phyloP scores from a whole-genome alignment of 2,888 invertebrate species.

The Dendrolimus pini region DNA sequence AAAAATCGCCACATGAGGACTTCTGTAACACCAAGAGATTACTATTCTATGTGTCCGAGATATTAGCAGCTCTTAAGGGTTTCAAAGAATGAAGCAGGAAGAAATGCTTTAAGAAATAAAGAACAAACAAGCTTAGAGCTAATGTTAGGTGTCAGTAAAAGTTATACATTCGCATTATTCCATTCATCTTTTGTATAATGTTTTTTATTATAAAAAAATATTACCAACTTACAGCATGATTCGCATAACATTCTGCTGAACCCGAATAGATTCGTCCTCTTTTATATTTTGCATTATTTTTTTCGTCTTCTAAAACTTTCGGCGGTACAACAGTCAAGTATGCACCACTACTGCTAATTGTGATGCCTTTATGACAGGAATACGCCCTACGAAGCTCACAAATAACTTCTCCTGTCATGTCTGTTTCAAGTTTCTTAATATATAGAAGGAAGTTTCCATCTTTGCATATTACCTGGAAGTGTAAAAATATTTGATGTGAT shows the following conservation, averaged over 20 bases:
- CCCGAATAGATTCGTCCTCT: neutral
- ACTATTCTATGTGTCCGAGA: too few species aligned
- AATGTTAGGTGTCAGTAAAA: too few species aligned
- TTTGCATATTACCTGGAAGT: conserved; percentile 23
- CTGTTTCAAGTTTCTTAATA: conserved; percentile 24
- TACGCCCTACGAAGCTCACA: conserved; percentile 24
- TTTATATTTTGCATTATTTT: conserved; percentile 1
- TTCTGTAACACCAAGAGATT: too few species aligned
- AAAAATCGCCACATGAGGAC: too few species aligned
- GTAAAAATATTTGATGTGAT: neutral
- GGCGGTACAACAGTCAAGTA: conserved; percentile 10
- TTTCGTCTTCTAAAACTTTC: conserved; percentile 1
- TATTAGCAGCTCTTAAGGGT: too few species aligned
- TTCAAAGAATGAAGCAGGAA: too few species aligned
- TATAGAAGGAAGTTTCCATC: conserved; percentile 21
- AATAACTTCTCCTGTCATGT: conserved; percentile 24
- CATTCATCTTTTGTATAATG: neutral
- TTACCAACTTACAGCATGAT: neutral
- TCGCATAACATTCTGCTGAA: neutral
- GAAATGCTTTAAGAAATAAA: too few species aligned
- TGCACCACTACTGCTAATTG: conserved; percentile 14
- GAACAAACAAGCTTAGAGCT: too few species aligned
- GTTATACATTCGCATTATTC: too few species aligned
- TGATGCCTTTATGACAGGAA: conserved; percentile 15
- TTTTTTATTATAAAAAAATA: conserved; percentile 3